Evolutionary conservation across 2,888 invertebrate species (phyloP).

Genomic region (Nomada flava): DNA sequence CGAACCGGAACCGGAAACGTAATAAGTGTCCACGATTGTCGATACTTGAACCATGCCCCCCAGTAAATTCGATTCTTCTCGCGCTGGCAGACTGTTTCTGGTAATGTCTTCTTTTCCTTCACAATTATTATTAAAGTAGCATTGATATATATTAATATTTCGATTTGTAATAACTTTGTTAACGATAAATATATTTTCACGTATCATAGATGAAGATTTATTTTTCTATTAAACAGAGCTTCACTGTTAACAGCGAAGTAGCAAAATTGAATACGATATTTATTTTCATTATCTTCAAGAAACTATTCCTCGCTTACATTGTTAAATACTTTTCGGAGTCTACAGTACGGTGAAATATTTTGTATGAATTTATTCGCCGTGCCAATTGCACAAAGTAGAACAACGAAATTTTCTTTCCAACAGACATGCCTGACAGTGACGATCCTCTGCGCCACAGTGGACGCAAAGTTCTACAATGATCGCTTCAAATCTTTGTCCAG

Average conservation of each 20-base stretch:
- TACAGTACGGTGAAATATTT: neutral
- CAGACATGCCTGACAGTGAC: conserved; percentile 66
- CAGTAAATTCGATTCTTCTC: conserved; percentile 59
- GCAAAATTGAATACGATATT: no score
- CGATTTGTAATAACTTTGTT: neutral
- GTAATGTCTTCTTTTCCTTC: neutral
- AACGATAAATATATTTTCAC: no score
- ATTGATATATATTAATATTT: neutral
- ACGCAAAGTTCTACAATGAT: conserved; percentile 58
- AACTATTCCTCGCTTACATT: no score
- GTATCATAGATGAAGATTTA: no score
- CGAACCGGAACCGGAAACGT: conserved; percentile 60
- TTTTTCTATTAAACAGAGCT: no score
- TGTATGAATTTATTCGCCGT: neutral
- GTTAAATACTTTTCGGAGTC: no score
- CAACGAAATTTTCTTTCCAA: neutral
- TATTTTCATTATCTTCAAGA: no score
- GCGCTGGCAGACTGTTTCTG: neutral
- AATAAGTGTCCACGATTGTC: conserved; percentile 38
- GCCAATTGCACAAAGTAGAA: neutral
- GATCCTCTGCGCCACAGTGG: conserved; percentile 53
- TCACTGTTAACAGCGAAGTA: no score
- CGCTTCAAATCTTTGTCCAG: conserved; percentile 50
- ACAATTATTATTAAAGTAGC: neutral
- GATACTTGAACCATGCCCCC: conserved; percentile 63